Evolutionary conservation across 2,888 invertebrate species (phyloP).

Genomic region (Rhodophaea formosa): DNA sequence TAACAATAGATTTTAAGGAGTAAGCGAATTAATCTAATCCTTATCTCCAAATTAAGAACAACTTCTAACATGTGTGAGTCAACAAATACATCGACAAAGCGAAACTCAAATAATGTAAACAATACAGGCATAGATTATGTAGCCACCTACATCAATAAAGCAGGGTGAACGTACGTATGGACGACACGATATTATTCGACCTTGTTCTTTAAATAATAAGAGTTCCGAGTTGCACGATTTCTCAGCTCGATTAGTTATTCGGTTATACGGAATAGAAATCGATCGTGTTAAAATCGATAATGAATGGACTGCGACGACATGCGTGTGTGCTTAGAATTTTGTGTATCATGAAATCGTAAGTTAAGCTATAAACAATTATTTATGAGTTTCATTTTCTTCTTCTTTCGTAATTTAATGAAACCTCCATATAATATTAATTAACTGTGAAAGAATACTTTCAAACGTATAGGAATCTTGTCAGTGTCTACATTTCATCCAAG

Average conservation of each 20-base stretch:
- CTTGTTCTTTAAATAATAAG: conserved; percentile 13
- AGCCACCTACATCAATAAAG: conserved; percentile 13
- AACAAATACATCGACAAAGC: not conserved
- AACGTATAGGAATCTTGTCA: too few relatives aligned
- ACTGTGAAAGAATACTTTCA: too few relatives aligned
- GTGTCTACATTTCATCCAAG: too few relatives aligned
- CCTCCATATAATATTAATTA: too few relatives aligned
- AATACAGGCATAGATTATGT: conserved; percentile 3
- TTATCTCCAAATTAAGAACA: not conserved
- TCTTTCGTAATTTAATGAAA: too few relatives aligned
- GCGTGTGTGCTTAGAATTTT: too few relatives aligned
- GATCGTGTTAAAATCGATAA: conserved; percentile 3
- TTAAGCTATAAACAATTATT: too few relatives aligned
- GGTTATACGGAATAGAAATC: conserved; percentile 1
- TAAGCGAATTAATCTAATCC: too few relatives aligned
- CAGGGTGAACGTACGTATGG: conserved; percentile 9
- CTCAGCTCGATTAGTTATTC: conserved; percentile 9
- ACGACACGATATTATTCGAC: conserved; percentile 7
- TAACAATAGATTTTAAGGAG: too few relatives aligned
- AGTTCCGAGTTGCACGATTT: conserved; percentile 13
- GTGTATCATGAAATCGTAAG: too few relatives aligned
- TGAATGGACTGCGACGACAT: not conserved
- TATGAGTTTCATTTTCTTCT: too few relatives aligned
- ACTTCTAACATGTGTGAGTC: not conserved
- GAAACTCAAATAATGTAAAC: conserved; percentile 7